phyloP scores from a whole-genome alignment of 2,797 vertebrate genomes.

The Coccyzus lansbergi region DNA sequence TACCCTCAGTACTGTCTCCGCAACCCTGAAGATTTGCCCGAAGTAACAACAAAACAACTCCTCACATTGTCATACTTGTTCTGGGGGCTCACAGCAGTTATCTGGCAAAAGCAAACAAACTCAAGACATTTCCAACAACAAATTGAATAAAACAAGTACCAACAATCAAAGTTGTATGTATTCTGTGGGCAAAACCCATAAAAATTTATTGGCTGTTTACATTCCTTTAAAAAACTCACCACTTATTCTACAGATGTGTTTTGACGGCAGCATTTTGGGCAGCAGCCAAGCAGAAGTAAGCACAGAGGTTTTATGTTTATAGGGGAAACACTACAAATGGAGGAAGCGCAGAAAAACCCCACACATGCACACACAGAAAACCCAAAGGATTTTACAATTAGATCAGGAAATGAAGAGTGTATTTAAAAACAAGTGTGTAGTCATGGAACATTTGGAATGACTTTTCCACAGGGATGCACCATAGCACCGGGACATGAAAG shows the following conservation, averaged over 20 bases:
- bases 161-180: conserved; percentile 26
- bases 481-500: neutral
- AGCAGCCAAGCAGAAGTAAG: conserved; percentile 33
- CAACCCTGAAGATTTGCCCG: neutral
- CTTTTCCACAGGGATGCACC: neutral
- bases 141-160: conserved; percentile 35
- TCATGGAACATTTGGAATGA: neutral
- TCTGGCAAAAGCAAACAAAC: conserved; percentile 14
- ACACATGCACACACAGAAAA: fast-evolving
- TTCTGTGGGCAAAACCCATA: conserved; percentile 41
- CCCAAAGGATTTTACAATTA: neutral
- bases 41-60: neutral
- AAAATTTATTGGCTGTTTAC: conserved; percentile 32
- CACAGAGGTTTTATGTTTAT: neutral
- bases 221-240: conserved; percentile 25
- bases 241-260: conserved; percentile 34
- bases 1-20: neutral
- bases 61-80: neutral
- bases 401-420: neutral
- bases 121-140: conserved; percentile 16
- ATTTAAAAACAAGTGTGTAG: neutral
- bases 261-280: neutral
- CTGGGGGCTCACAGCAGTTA: neutral
- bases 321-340: neutral
- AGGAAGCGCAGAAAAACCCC: neutral